Evolutionary conservation across 2,113 vertebrate genomes (phyloP), one percentile per base, ranked within the genome.

Genomic region (Capreolus pygargus): DNA sequence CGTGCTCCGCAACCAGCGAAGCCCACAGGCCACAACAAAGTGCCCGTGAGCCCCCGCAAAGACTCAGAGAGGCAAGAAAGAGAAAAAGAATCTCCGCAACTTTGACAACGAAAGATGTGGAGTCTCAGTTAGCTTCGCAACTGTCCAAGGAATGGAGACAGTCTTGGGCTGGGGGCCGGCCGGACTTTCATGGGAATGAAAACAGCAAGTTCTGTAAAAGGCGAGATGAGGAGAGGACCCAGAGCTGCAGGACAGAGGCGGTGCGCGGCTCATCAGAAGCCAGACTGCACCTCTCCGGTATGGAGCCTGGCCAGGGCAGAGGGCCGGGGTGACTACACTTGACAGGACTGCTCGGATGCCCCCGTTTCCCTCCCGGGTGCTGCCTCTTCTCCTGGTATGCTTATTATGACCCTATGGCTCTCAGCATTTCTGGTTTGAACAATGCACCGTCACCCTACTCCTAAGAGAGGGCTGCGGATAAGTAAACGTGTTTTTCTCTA

Each of bases 41-140:
- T 0, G 0, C 19, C 19, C 19, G 6, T 1, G 0, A 74, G 19
- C n/a, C 67, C 67, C 67, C 6, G 2, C 5, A 0, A 74, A 74
- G 67, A 39, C 67, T 74, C 19, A 0, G 10, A 6, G 19, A 70
- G 19, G 67, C 67, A 6, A 23, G 19, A 70, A 39, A 12, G 1
- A 39, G n/a, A n/a, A 70, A 23, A 82, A 93, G 30, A 70, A 36
- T 70, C 28, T 30, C 5, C 11, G 6, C 6, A 55, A n/a, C 17
- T 55, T 45, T 78, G 43, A 89, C 19, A 52, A 76, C 6, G 3
- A 86, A 25, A 67, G 33, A 76, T n/a, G 47, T 83, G 3, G 30
- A 87, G 47, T 81, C 4, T 1, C 12, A 5, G 39, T 39, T 15
- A 92, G 4, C 61, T 54, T 11, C 50, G 28, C 47, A 58, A 33